Conservation (phyloP, 2,888 invertebrate genomes). For the Erebia palarica region DNA sequence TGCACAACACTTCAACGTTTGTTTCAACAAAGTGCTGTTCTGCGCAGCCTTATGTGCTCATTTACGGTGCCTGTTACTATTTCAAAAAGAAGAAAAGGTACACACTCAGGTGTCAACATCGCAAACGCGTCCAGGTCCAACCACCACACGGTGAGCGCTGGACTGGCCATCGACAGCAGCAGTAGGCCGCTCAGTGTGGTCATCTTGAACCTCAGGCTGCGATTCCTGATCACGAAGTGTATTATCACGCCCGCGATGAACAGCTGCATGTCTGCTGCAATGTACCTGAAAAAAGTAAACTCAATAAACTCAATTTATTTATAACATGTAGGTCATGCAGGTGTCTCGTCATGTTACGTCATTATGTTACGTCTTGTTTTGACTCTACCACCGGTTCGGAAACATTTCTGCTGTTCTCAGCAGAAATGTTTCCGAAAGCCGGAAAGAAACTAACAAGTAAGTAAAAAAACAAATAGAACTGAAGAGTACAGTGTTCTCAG, state of each 20-base stretch:
- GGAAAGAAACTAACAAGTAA: too few species aligned
- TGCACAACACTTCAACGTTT: too few species aligned
- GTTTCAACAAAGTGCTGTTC: too few species aligned
- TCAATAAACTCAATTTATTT: too few species aligned
- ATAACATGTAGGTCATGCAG: too few species aligned
- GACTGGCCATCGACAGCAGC: conserved; percentile 38
- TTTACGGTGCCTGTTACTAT: too few species aligned
- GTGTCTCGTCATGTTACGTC: too few species aligned
- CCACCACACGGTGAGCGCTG: conserved; percentile 46
- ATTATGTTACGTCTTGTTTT: too few species aligned
- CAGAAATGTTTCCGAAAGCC: too few species aligned
- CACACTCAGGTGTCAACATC: conserved; percentile 49
- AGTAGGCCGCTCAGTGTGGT: conserved; percentile 24
- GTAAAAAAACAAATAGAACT: background rate
- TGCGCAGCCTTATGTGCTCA: too few species aligned
- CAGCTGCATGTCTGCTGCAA: conserved; percentile 54
- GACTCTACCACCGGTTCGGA: too few species aligned
- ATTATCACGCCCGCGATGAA: conserved; percentile 47
- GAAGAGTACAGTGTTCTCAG: background rate
- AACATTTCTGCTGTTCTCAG: too few species aligned
- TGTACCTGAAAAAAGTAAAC: conserved; percentile 46
- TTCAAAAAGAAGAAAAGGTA: background rate
- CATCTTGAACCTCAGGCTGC: background rate
- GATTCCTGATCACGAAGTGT: conserved; percentile 22
- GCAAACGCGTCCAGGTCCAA: conserved; percentile 47